Percentiles rank a stretch among this genome's conserved stretches.
phyloP scores from a whole-genome alignment of 2,113 vertebrate genomes.

The Megaptera novaeangliae region DNA sequence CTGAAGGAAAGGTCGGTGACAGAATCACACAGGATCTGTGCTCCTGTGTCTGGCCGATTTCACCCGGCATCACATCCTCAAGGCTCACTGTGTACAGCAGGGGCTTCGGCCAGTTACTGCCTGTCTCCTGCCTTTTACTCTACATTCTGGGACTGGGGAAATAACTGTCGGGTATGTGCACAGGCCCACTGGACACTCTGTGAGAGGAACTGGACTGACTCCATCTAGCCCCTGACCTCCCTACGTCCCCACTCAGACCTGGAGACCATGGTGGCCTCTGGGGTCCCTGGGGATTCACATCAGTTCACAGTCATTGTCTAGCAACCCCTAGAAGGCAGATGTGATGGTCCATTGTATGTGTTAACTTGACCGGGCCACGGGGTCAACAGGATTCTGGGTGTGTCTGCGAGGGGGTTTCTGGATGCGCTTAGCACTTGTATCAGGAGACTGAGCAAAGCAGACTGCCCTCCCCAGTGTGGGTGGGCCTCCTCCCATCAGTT shows the following conservation, averaged over 20 bases:
- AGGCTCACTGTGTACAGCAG: not conserved
- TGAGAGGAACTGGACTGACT: accelerated
- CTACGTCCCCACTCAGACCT: not conserved
- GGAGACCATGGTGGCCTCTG: not conserved
- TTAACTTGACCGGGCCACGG: not conserved
- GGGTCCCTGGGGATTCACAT: not conserved
- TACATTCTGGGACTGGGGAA: accelerated
- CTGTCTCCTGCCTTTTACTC: accelerated
- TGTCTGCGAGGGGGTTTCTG: not conserved
- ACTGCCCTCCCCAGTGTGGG: not conserved
- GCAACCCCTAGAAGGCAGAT: not conserved
- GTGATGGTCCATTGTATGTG: not conserved
- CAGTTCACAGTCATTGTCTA: not conserved
- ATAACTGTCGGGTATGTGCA: accelerated
- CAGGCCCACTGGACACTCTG: not conserved
- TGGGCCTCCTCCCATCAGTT: too few species aligned
- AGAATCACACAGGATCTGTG: accelerated
- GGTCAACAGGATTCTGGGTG: too few species aligned
- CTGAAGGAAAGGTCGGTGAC: not conserved
- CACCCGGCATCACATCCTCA: accelerated
- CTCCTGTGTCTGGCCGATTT: accelerated
- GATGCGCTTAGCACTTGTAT: too few species aligned
- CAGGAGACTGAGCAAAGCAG: not conserved
- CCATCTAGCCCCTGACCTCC: not conserved
- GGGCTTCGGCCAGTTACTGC: not conserved